phyloP scores from a whole-genome alignment of 2,113 vertebrate species.

The Tapirus terrestris region DNA sequence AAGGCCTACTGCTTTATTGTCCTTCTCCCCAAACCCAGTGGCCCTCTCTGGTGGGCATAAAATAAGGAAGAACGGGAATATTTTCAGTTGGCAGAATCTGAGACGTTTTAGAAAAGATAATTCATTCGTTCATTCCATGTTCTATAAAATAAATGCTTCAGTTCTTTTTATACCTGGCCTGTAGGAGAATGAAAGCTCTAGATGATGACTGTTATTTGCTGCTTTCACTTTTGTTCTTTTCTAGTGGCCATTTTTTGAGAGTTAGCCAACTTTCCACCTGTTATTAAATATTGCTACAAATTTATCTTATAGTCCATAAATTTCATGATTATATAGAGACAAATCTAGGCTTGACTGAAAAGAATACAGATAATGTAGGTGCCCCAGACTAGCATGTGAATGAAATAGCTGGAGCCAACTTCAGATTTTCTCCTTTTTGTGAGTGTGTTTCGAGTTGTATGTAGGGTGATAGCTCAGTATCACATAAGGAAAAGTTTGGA shows the following conservation, averaged over 20 bases:
- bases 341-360: background rate
- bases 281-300: background rate
- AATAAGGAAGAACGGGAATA: background rate
- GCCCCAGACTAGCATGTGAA: background rate
- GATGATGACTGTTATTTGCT: background rate
- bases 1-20: fast-evolving
- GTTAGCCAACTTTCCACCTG: background rate
- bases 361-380: background rate
- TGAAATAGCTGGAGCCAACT: background rate
- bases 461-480: background rate
- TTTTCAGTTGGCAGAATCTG: background rate
- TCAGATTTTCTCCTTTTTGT: background rate
- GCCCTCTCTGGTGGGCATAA: background rate
- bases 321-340: background rate
- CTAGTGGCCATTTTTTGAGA: background rate
- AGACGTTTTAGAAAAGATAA: background rate
- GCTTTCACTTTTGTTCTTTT: background rate
- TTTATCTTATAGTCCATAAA: background rate
- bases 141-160: background rate
- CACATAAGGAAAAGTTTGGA: background rate
- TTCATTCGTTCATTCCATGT: background rate
- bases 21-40: background rate
- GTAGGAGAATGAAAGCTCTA: background rate
- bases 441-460: background rate
- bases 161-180: background rate